Base-by-base conservation (phyloP, 2,797 vertebrate genomes). In the Rhadinocentrus ornatus region DNA sequence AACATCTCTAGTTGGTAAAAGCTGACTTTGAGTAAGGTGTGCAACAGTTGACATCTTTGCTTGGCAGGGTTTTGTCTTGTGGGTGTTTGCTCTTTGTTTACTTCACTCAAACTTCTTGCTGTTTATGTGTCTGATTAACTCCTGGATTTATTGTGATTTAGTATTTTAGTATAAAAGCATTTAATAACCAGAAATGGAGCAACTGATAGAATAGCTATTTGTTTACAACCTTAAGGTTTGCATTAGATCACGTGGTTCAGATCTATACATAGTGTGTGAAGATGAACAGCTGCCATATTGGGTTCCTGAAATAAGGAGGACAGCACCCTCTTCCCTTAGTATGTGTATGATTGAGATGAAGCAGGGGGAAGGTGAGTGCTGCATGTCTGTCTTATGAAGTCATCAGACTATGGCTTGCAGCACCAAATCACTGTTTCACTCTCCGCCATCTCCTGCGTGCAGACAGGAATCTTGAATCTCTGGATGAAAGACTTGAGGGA, bases 301-400 rank as follows among this genome's bases (percentile, higher is more conserved):
- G 59, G 64, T 71, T 69, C 66, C 60, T 75, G 71, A 81, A 60
- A 82, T 61, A 58, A 76, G 69, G 74, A 88, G 71, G 78, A 83
- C 77, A 80, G 76, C 24, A n/a, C 41, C 68, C 71, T 53, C 26
- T 59, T 41, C 35, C 53, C 64, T 31, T 18, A 6, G 53, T 54
- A 31, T 70, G 62, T 81, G 71, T 73, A 56, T 69, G 70, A 78
- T 26, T 67, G 68, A 58, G 75, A 67, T 15, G 52, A 68, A 64
- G 71, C 66, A 56, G 29, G 24, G 59, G 58, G 67, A 69, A 63
- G 86, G 80, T 66, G 81, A 81, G 76, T 41, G 64, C 62, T 15
- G 63, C 72, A n/a, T 77, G 73, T 78, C 50, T 77, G 75, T 75
- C 70, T 48, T 80, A 59, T 89, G 88, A 92, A 75, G 87, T 91